These are phyloP conservation scores for Hyles euphorbiae DNA, from an alignment of 1,140 invertebrate species.

Conservation along the genomic window DNA sequence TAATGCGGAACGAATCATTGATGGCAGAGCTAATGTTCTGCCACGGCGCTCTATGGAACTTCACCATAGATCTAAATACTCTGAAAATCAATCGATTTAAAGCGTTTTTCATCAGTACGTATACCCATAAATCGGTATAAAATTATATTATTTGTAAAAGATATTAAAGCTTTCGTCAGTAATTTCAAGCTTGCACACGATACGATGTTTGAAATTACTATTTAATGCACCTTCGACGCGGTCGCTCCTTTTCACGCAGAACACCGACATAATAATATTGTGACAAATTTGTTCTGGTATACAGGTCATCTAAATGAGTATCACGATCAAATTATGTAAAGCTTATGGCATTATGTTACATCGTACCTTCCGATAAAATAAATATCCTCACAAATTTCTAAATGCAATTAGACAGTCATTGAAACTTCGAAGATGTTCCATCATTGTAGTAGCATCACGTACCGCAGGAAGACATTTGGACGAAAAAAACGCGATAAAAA, in stretches of 20 bases:
- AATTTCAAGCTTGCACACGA: not conserved
- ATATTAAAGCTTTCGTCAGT: too few relatives aligned
- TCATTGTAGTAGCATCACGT: constrained; percentile 50
- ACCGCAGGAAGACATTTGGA: constrained; percentile 9
- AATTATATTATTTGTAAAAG: too few relatives aligned
- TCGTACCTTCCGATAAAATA: constrained; percentile 9
- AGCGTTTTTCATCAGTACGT: too few relatives aligned
- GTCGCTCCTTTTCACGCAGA: constrained; percentile 5
- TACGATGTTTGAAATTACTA: not conserved
- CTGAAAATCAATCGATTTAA: too few relatives aligned
- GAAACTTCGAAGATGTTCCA: constrained; percentile 4
- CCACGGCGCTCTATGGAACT: not conserved
- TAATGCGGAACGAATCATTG: too few relatives aligned
- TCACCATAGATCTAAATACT: too few relatives aligned
- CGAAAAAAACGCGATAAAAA: constrained; percentile 3
- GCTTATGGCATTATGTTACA: constrained; percentile 43
- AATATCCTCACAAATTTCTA: constrained; percentile 41
- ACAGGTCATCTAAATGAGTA: constrained; percentile 34
- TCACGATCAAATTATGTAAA: constrained; percentile 47
- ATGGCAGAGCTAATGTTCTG: not conserved
- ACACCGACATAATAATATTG: constrained; percentile 17
- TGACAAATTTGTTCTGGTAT: constrained; percentile 34
- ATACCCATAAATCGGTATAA: too few relatives aligned
- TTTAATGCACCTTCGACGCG: not conserved
- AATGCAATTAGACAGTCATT: constrained; percentile 65